Base-by-base conservation (phyloP, 2,888 invertebrate species). In the Busseola fusca region DNA sequence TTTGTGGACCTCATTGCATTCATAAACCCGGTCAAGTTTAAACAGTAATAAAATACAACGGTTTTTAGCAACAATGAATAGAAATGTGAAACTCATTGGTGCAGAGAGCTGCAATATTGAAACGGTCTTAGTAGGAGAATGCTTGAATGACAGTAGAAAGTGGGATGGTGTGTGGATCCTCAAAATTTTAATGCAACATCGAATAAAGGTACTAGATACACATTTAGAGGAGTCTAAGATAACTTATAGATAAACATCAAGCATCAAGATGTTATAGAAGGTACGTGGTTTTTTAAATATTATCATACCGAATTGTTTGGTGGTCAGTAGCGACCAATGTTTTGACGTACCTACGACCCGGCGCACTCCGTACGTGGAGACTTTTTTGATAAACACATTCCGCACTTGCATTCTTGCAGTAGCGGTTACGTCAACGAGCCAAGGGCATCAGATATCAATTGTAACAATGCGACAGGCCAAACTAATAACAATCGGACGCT, bases 301-400 rank as follows among this genome's bases (percentile, higher is more conserved):
- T 87, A 88, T 89, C 72, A 86, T 85, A 82, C 78, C 72, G 72
- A 84, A 76, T 76, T 69, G 83, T 78, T 76, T 76, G 68, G 48
- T 67, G 69, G 73, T 77, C 77, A 82, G 65, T 62, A 69, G 69
- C 60, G 21, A 54, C 86, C 86, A 90, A 90, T 91, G 91, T 91
- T 82, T 87, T 75, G 64, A 70, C 72, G 72, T 78, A 40, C 21
- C 6, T 42, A 21, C 27, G 42, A 25, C 25, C 1, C 73, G 76
- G 16, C 45, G 54, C 37, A 37, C 74, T 45, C 37, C 64, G 37
- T 72, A 56, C 70, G 81, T 65, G 72, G 75, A 84, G 64, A 84
- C 81, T 85, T 91, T 91, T 91, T 90, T 83, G 84, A 87, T 89
- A 88, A 89, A 91, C 89, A 90, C 84, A 87, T 87, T 86, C 84